phyloP scores from a whole-genome alignment of 2,888 invertebrate species.

The Dynastes hyllus region DNA sequence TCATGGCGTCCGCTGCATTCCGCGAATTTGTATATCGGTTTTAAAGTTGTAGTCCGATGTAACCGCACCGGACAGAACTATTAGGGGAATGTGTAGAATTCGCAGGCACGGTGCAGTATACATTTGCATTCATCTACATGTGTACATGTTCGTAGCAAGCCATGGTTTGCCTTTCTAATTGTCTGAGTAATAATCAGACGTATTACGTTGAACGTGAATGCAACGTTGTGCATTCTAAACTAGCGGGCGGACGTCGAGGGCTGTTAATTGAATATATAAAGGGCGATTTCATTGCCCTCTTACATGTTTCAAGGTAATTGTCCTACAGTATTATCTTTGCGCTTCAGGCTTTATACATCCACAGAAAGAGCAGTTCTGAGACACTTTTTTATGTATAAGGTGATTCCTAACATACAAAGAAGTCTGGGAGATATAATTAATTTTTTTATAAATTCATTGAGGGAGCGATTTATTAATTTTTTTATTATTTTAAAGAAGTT shows the following conservation, averaged over 20 bases:
- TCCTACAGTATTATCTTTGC: no score
- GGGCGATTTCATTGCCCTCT: conserved; percentile 12
- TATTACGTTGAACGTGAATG: conserved; percentile 29
- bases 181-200: conserved; percentile 39
- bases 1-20: conserved; percentile 2
- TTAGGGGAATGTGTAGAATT: conserved; percentile 33
- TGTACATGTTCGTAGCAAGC: not conserved
- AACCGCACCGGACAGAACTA: conserved; percentile 31
- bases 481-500: no score
- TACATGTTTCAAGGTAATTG: no score
- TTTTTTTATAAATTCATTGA: no score
- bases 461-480: no score
- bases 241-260: not conserved
- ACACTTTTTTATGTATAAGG: no score
- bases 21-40: conserved; percentile 22
- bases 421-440: no score
- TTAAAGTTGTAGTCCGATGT: conserved; percentile 23
- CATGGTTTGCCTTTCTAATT: conserved; percentile 40
- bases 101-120: conserved; percentile 10
- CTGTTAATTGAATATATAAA: conserved; percentile 32
- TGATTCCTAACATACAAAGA: no score
- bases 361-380: no score
- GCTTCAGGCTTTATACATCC: no score
- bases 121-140: conserved; percentile 41
- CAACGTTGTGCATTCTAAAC: conserved; percentile 27